Evolutionary conservation across 2,888 invertebrate species (phyloP).

Genomic region (Zonitis immaculata): DNA sequence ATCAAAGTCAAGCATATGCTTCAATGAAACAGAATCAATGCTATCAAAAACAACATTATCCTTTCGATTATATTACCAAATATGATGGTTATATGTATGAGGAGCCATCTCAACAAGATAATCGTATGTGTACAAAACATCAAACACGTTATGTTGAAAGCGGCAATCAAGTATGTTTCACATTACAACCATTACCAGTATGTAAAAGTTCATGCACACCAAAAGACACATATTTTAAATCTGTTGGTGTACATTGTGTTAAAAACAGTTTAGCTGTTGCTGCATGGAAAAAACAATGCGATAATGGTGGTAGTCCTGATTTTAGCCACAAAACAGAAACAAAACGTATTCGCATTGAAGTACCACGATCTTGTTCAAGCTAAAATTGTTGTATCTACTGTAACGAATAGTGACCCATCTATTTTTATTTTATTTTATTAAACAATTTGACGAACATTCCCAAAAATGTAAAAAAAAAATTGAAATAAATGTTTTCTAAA

Average conservation of each 20-base stretch:
- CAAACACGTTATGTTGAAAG: conserved; percentile 54
- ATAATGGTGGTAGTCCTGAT: conserved; percentile 51
- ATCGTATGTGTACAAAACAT: conserved; percentile 31
- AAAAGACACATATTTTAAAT: too few relatives aligned
- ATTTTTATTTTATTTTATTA: conserved; percentile 6
- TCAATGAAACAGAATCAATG: conserved; percentile 46
- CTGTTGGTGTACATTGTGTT: conserved; percentile 50
- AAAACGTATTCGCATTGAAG: conserved; percentile 39
- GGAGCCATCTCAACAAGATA: neutral
- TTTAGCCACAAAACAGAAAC: conserved; percentile 47
- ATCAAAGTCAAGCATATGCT: too few relatives aligned
- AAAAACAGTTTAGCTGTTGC: conserved; percentile 32
- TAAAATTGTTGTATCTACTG: conserved; percentile 5
- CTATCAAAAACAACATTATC: conserved; percentile 25
- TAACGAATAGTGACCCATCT: neutral
- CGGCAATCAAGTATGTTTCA: conserved; percentile 58
- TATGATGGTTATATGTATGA: conserved; percentile 23
- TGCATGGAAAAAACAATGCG: conserved; percentile 45
- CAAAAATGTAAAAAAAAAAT: conserved; percentile 32
- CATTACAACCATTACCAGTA: conserved; percentile 52
- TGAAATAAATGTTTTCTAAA: conserved; percentile 39
- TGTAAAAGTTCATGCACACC: conserved; percentile 51
- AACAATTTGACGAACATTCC: conserved; percentile 27
- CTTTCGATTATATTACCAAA: conserved; percentile 46
- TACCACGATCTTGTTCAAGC: conserved; percentile 48